Conservation (phyloP, 2,888 invertebrate species). For the Entomobrya multifasciata region DNA sequence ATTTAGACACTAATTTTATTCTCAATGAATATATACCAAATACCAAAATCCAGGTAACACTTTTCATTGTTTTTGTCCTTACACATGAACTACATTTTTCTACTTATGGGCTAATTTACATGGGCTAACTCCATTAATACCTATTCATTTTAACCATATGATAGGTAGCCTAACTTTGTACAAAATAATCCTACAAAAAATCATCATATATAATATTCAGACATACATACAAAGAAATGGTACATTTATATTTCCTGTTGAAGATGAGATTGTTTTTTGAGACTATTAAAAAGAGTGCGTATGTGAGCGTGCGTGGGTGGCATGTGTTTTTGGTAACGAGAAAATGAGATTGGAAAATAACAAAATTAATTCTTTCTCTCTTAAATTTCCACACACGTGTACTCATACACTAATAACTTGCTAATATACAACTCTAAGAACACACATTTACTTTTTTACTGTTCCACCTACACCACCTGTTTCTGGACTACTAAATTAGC, state of each 20-base stretch:
- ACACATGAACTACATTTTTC: no score
- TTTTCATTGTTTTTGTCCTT: conserved; percentile 25
- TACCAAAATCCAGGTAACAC: conserved; percentile 59
- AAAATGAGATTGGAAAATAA: no score
- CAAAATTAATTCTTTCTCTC: not conserved
- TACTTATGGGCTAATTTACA: not conserved
- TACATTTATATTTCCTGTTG: not conserved
- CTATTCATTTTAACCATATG: not conserved
- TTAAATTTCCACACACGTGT: not conserved
- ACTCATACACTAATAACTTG: no score
- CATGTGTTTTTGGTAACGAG: no score
- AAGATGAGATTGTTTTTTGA: not conserved
- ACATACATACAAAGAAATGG: no score
- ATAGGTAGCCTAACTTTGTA: not conserved
- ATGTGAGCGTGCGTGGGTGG: no score
- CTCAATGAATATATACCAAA: conserved; percentile 12
- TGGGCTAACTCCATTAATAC: not conserved
- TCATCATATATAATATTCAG: no score
- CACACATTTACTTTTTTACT: no score
- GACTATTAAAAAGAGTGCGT: no score
- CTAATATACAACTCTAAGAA: no score
- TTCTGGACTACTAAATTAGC: no score
- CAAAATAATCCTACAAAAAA: not conserved
- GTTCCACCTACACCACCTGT: no score
- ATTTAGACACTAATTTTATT: not conserved